A percentile compares a stretch with the other conserved stretches of the same genome.
These are phyloP conservation scores for Calycopis cecrops DNA, from an alignment of 1,140 invertebrate species.

Conservation along the genomic window DNA sequence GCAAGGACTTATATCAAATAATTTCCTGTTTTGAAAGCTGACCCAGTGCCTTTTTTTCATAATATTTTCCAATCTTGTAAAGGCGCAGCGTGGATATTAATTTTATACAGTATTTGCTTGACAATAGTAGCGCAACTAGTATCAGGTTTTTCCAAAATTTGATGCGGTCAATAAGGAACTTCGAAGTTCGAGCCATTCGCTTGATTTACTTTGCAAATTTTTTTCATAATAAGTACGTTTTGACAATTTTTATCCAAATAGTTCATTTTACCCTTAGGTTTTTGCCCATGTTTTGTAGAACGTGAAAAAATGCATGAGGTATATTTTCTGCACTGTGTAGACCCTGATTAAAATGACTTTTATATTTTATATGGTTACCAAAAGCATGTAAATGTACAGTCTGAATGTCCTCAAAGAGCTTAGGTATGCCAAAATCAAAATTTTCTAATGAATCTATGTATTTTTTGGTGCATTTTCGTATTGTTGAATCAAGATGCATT, in stretches of 20 bases:
- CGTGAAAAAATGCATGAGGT: too few species aligned
- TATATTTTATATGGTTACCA: neutral
- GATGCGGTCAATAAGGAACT: slow-evolving; percentile 45
- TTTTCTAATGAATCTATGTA: slow-evolving; percentile 7
- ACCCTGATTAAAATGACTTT: too few species aligned
- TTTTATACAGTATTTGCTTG: slow-evolving; percentile 5
- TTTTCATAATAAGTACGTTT: slow-evolving; percentile 1
- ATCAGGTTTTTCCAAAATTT: slow-evolving; percentile 38
- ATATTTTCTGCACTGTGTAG: too few species aligned
- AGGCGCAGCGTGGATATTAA: neutral
- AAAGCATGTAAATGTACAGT: too few species aligned
- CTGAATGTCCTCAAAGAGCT: slow-evolving; percentile 7
- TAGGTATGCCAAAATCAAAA: slow-evolving; percentile 2
- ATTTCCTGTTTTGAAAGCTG: slow-evolving; percentile 4
- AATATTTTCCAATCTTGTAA: neutral
- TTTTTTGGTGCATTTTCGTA: slow-evolving; percentile 5
- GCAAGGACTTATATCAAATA: neutral
- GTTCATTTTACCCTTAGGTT: slow-evolving; percentile 16
- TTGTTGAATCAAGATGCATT: slow-evolving; percentile 13
- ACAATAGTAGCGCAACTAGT: neutral
- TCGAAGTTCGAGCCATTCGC: slow-evolving; percentile 39
- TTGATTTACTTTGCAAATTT: slow-evolving; percentile 30
- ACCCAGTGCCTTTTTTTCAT: neutral
- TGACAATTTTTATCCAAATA: too few species aligned
- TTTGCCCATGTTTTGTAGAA: slow-evolving; percentile 21